Evolutionary conservation across 2,797 vertebrate species (phyloP), one percentile per base, ranked within the genome.

Genomic region (Echiichthys vipera): DNA sequence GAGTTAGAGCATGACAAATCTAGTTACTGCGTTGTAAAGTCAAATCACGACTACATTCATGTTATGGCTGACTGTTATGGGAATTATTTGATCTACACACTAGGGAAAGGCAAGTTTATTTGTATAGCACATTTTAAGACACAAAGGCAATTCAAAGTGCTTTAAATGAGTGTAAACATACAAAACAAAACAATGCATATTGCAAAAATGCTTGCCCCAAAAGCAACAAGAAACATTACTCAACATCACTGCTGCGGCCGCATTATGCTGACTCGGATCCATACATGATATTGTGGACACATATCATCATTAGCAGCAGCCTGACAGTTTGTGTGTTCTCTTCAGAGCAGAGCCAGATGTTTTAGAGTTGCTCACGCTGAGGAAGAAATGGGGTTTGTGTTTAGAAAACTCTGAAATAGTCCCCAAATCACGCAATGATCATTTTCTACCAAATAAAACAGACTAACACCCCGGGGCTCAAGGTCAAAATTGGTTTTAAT

Each of bases 271-370:
- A 55, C 57, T 13, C 12, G 46, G 73, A 83, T 77, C 58, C 62
- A 71, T 66, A 76, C 40, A 5, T 43, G n/a, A 77, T 74, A 61
- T 71, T 81, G 66, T 49, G 0, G 15, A 84, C 66, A 82, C 73
- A 65, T 34, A 65, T 88, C 71, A 80, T 55, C 59, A 78, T 73
- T 81, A 77, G 62, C 56, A 1, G 3, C 43, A 34, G 53, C 34
- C 61, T 73, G 69, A 71, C 66, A 73, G 61, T 45, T 64, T n/a
- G 29, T 61, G 42, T 29, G 53, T 51, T 30, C 50, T 71, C 47
- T 24, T 25, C 39, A 30, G 64, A 71, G n/a, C 25, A 46, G 3
- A 49, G 51, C 12, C 39, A 65, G 65, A 63, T 77, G 59, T 53
- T 63, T 55, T 66, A 18, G 54, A 9, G 36, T 66, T 68, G 53